These are phyloP conservation scores for Spatulosminthurus flaviceps DNA, from an alignment of 2,888 invertebrate species.

Conservation along the genomic window DNA sequence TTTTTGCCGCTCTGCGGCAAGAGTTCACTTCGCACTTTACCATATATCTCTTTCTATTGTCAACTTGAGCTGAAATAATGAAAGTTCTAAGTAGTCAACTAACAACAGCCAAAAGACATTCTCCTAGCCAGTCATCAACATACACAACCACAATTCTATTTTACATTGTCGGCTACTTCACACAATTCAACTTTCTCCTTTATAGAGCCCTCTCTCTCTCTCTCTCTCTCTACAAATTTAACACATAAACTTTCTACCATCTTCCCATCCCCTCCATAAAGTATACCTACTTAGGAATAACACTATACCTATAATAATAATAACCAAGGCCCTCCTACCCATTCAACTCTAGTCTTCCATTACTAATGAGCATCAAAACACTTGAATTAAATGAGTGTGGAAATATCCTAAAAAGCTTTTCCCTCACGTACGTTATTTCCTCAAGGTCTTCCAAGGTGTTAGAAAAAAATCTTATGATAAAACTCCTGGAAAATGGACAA, in stretches of 20 bases:
- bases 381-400: neutral
- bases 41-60: conserved; percentile 49
- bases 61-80: conserved; percentile 54
- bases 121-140: conserved; percentile 31
- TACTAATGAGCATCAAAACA: neutral
- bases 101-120: conserved; percentile 38
- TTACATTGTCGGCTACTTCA: conserved; percentile 12
- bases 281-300: no score
- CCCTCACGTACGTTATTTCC: no score
- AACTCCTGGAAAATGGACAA: no score
- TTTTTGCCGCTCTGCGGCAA: conserved; percentile 56
- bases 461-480: no score
- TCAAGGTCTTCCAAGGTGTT: no score
- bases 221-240: neutral
- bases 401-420: no score
- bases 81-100: conserved; percentile 53
- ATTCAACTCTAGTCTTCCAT: conserved; percentile 7
- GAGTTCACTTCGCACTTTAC: conserved; percentile 49
- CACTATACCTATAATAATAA: no score
- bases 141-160: conserved; percentile 40
- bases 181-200: neutral
- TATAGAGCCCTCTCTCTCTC: neutral
- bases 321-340: neutral
- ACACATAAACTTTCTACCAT: conserved; percentile 9
- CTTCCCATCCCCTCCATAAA: neutral